Base-by-base conservation (phyloP, 2,888 invertebrate genomes). In the Drosophila emarginata region DNA sequence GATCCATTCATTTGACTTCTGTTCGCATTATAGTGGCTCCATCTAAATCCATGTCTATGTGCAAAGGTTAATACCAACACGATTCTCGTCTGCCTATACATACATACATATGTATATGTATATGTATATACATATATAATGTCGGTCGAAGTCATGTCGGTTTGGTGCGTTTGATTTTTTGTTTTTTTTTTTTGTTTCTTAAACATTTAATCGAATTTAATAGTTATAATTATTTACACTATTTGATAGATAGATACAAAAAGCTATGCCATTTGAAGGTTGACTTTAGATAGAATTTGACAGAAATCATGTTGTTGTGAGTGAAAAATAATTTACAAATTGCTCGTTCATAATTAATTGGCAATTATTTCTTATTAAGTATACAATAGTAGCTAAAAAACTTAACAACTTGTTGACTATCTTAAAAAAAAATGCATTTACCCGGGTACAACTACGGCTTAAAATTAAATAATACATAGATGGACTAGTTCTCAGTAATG, bases 1-100 rank as follows among this genome's bases (percentile, higher is more conserved):
- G 54, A 54, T 59, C 64, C 70, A 58, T 58, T 58, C 32, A 28
- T 45, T 21, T 21, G 9, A 45, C 15, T 11, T 51, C 6, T 21
- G 26, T 23, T 4, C n/a, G 32, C 32, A 32, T 32, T 32, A 32
- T 39, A n/a, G 39, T 39, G 14, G 14, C 39, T 39, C 45, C 45
- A 45, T 21, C 45, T 45, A 21, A 18, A 11, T 45, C 21, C 18
- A 45, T 21, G 18, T 18, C 45, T 21, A 21, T 36, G 54, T 54
- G 12, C 54, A 54, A 54, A 54, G 54, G 54, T 54, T 54, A 54
- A 36, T 36, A 18, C 54, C 18, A 32, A 54, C 32, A 32, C 52
- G 9, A 52, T 28, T 26, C 28, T 52, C 28, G 53, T 32, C 18
- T 36, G 18, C 18, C 18, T 18, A 32, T 6, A 6, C 7, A 18